These are phyloP conservation scores for Drosophila paramelanica DNA, from an alignment of 2,888 invertebrate genomes.

Conservation along the genomic window DNA sequence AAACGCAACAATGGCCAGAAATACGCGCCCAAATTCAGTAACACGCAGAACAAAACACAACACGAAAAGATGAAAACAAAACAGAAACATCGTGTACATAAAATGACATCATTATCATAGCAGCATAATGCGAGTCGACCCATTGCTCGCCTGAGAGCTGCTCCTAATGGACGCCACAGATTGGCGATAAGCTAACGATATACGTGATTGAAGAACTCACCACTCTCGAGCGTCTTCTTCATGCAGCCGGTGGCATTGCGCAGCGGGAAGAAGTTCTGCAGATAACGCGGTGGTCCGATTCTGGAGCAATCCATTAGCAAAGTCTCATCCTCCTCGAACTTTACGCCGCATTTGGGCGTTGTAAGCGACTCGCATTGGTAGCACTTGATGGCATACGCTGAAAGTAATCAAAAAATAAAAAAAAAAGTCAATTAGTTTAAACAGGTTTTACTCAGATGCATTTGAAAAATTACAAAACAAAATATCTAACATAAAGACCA, in stretches of 20 bases:
- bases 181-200: not conserved
- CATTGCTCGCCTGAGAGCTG: conserved; percentile 13
- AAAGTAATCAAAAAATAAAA: not conserved
- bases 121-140: conserved; percentile 16
- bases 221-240: conserved; percentile 81
- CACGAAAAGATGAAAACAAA: conserved; percentile 6
- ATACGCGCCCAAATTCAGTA: conserved; percentile 9
- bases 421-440: not conserved
- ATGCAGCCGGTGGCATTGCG: conserved; percentile 84
- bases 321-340: conserved; percentile 78
- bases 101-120: conserved; percentile 55
- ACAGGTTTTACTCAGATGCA: conserved; percentile 8
- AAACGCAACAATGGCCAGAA: conserved; percentile 34
- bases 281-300: conserved; percentile 78
- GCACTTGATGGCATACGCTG: conserved; percentile 83
- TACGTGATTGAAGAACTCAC: conserved; percentile 66
- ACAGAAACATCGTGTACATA: conserved; percentile 7
- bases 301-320: conserved; percentile 78
- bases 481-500: not conserved
- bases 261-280: conserved; percentile 70
- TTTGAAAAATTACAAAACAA: not conserved
- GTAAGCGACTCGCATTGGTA: conserved; percentile 83
- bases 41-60: conserved; percentile 2
- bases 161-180: conserved; percentile 18
- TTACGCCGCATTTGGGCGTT: conserved; percentile 81